Evolutionary conservation across 2,797 vertebrate species (phyloP).

Genomic region (Myiotriccus ornatus): DNA sequence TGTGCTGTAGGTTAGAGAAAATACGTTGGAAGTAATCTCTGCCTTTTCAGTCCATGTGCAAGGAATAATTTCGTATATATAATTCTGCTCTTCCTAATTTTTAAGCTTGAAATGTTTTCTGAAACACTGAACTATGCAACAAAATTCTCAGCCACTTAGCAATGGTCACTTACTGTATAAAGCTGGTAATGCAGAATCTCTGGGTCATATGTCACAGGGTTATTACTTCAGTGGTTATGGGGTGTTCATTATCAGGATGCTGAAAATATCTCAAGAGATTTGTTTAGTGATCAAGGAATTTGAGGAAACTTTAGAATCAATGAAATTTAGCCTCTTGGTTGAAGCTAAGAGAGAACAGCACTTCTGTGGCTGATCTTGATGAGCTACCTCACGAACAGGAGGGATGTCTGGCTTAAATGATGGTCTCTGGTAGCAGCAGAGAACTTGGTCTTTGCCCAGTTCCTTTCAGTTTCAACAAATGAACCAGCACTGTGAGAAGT

Average conservation of each 20-base stretch:
- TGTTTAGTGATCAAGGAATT: neutral
- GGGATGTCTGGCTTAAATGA: neutral
- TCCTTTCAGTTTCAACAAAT: neutral
- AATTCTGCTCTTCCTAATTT: neutral
- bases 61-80: neutral
- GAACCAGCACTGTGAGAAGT: neutral
- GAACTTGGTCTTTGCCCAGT: neutral
- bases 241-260: neutral
- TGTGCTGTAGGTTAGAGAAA: neutral
- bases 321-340: neutral
- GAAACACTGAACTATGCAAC: neutral
- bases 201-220: neutral
- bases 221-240: neutral
- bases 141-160: neutral
- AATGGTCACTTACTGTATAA: neutral
- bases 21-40: neutral
- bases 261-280: neutral
- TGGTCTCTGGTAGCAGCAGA: neutral
- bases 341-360: neutral
- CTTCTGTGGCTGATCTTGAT: neutral
- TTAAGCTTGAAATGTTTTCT: neutral
- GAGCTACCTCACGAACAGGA: neutral
- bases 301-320: neutral
- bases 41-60: neutral
- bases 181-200: neutral